Evolutionary conservation across 2,888 invertebrate species (phyloP).

Genomic region (Acronicta psi): DNA sequence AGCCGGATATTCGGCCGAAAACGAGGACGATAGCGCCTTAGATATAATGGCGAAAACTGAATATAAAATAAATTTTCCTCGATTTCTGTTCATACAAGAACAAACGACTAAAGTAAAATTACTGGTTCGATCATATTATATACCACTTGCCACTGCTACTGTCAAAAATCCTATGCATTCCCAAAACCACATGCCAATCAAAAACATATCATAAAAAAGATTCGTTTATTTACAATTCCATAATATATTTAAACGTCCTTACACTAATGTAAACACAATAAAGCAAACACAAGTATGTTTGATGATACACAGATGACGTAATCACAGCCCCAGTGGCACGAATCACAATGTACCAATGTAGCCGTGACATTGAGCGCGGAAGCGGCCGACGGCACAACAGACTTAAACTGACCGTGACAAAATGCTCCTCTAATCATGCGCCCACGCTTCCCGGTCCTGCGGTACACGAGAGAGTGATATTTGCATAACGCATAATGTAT

Average conservation of each 20-base stretch:
- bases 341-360: constrained; percentile 39
- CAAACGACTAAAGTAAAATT: too few species aligned
- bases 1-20: too few species aligned
- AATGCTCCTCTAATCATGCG: constrained; percentile 53
- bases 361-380: constrained; percentile 63
- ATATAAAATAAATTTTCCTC: too few species aligned
- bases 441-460: constrained; percentile 49
- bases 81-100: too few species aligned
- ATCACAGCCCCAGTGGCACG: constrained; percentile 37
- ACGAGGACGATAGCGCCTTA: too few species aligned
- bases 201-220: not conserved
- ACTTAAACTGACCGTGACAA: constrained; percentile 60
- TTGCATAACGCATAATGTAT: constrained; percentile 40
- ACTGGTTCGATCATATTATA: too few species aligned
- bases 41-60: too few species aligned
- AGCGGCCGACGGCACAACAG: constrained; percentile 48
- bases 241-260: constrained; percentile 48
- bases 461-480: constrained; percentile 33
- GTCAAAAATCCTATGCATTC: not conserved
- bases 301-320: constrained; percentile 50
- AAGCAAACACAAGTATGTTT: constrained; percentile 41
- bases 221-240: constrained; percentile 19
- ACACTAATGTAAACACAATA: constrained; percentile 50
- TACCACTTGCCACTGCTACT: too few species aligned
- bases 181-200: not conserved